phyloP scores from a whole-genome alignment of 92 coral and sea anemone genomes.

The Phenganax marumi region DNA sequence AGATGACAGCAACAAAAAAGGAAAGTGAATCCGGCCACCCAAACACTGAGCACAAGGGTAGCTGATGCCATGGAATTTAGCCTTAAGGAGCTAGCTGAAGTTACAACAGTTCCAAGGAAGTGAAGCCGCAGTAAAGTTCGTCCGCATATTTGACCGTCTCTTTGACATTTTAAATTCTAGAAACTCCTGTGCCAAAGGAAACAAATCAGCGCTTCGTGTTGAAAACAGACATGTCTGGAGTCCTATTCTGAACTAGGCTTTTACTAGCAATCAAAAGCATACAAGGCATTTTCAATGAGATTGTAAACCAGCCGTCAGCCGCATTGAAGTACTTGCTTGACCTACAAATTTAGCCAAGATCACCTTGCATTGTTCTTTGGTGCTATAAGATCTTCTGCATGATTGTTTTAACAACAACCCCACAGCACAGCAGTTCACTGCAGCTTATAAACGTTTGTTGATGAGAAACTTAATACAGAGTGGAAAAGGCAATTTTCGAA shows the following conservation, averaged over 20 bases:
- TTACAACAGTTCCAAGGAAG: background rate
- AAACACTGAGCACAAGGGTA: no score
- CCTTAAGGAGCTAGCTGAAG: background rate
- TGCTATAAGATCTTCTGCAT: no score
- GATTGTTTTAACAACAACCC: conserved; percentile 7
- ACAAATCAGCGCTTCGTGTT: no score
- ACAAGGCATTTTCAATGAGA: background rate
- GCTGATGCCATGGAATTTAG: no score
- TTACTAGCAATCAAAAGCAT: background rate
- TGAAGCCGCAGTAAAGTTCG: background rate
- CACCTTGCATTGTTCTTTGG: background rate
- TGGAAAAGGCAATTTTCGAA: background rate
- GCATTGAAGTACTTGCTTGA: background rate
- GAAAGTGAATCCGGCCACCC: no score
- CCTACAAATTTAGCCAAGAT: conserved; percentile 24
- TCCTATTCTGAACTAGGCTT: background rate
- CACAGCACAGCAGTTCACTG: background rate
- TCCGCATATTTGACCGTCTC: background rate
- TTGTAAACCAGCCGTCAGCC: background rate
- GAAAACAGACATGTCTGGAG: background rate
- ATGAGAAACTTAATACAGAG: background rate
- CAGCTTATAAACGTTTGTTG: background rate
- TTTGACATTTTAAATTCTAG: conserved; percentile 21
- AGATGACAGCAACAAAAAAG: no score
- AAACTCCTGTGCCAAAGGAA: background rate